Evolutionary conservation across 2,888 invertebrate genomes (phyloP).

Genomic region (Sthenelais limicola): DNA sequence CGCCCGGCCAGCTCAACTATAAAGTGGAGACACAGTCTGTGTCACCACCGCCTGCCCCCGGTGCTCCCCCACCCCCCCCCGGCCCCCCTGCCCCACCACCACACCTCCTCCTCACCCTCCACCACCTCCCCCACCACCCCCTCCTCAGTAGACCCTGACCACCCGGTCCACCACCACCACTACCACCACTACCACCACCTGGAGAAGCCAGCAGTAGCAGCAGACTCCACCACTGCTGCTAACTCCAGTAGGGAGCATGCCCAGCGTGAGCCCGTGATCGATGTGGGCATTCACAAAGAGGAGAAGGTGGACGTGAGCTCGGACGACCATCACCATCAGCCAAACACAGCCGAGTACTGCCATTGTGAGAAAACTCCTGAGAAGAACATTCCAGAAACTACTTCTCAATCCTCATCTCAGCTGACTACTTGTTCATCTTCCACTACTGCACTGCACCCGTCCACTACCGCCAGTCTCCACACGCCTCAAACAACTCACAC

Average conservation of each 20-base stretch:
- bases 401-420: neutral
- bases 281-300: too few species aligned
- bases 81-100: neutral
- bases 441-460: neutral
- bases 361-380: neutral
- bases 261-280: too few species aligned
- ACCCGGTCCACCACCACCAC: neutral
- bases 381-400: neutral
- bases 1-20: too few species aligned
- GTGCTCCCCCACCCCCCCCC: constrained; percentile 22
- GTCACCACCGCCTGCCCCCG: too few species aligned
- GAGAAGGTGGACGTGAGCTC: constrained; percentile 31
- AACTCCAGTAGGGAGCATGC: too few species aligned
- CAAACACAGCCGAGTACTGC: neutral
- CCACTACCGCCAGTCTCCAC: neutral
- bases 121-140: too few species aligned
- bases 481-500: neutral
- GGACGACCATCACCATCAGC: neutral
- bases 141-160: too few species aligned
- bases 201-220: neutral
- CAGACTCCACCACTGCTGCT: too few species aligned
- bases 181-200: neutral
- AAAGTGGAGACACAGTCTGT: too few species aligned
- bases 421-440: neutral
- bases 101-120: neutral